These are phyloP conservation scores for Drymodes brunneopygia DNA, from an alignment of 2,113 vertebrate genomes.

Conservation along the genomic window DNA sequence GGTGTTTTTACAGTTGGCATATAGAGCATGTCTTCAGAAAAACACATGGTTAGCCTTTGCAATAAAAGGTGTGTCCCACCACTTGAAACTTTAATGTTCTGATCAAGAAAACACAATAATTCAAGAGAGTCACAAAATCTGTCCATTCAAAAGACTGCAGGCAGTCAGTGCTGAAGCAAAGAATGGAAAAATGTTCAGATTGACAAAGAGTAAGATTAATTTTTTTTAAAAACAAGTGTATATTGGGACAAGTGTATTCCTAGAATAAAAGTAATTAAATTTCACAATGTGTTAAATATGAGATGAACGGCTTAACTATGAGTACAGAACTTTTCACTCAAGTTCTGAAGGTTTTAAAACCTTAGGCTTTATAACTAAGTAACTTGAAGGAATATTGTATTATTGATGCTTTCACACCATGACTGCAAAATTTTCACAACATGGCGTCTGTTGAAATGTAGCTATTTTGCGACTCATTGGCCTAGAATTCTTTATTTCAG, in stretches of 20 bases:
- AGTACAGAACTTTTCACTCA: not conserved
- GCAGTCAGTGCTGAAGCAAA: not conserved
- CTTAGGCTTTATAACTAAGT: not conserved
- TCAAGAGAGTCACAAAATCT: not conserved
- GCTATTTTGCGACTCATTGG: not conserved
- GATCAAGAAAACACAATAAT: not conserved
- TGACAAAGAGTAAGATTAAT: not conserved
- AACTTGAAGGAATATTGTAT: not conserved
- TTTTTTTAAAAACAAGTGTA: not conserved
- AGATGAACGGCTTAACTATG: not conserved
- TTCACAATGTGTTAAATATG: not conserved
- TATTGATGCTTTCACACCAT: not conserved
- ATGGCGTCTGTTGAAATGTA: not conserved
- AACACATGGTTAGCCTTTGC: not conserved
- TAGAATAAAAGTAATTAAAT: not conserved
- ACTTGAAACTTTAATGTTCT: not conserved
- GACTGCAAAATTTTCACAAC: not conserved
- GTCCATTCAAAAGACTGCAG: not conserved
- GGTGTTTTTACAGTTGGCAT: not conserved
- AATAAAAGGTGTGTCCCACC: not conserved
- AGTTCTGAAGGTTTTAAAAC: not conserved
- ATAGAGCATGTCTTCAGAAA: not conserved
- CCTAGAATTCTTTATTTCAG: not conserved
- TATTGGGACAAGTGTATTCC: not conserved
- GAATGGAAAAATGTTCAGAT: not conserved